phyloP scores from a whole-genome alignment of 37 sponge, comb jelly and placozoan genomes.

The Cliona cf. orientalis region DNA sequence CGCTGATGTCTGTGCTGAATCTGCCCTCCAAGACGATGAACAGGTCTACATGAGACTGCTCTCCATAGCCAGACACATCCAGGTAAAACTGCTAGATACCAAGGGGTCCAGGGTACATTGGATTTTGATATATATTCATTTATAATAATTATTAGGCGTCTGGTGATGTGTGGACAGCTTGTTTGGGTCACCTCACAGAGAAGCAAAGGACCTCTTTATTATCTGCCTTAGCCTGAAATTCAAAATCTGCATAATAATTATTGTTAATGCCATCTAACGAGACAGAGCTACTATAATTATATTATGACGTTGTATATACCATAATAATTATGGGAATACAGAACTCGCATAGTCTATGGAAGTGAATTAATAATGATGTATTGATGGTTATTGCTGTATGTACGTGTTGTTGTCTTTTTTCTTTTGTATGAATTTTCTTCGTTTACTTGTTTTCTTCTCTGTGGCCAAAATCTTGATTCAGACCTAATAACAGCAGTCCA shows the following conservation, averaged over 20 bases:
- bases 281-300: not conserved
- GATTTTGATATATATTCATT: not conserved
- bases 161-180: slow-evolving; percentile 73
- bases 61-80: slow-evolving; percentile 86
- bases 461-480: too few relatives aligned
- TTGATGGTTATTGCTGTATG: too few relatives aligned
- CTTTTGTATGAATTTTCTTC: too few relatives aligned
- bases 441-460: too few relatives aligned
- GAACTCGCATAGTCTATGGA: too few relatives aligned
- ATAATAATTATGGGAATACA: slow-evolving; percentile 3
- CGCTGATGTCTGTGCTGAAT: slow-evolving; percentile 68
- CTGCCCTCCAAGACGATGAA: slow-evolving; percentile 52
- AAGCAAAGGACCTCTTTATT: slow-evolving; percentile 62
- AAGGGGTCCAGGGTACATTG: slow-evolving; percentile 5
- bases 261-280: not conserved
- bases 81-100: too few relatives aligned
- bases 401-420: too few relatives aligned
- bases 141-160: slow-evolving; percentile 53
- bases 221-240: slow-evolving; percentile 56
- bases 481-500: too few relatives aligned
- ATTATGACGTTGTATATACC: not conserved
- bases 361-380: too few relatives aligned
- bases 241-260: too few relatives aligned
- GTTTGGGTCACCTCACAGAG: slow-evolving; percentile 58
- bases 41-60: slow-evolving; percentile 68